Base-by-base conservation (phyloP, 2,797 vertebrate species). In the Microcaecilia unicolor region DNA sequence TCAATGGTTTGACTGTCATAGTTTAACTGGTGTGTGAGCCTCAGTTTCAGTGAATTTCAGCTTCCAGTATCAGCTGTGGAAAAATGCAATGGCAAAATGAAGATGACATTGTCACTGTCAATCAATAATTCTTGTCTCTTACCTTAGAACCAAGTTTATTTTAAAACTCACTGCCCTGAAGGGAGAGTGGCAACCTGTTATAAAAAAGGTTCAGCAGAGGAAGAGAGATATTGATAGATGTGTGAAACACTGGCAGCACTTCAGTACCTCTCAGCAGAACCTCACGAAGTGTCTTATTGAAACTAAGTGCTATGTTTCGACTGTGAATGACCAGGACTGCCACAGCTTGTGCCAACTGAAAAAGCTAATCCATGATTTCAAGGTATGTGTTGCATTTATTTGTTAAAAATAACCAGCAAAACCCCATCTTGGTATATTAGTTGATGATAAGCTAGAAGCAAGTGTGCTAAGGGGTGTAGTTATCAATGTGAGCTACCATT, bases 181-280 rank as follows among this genome's bases (percentile, higher is more conserved):
- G 12, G 85, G 88, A 50, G 84, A 77, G 51, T 98, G 93, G 93
- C 86, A 87, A 58, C 81, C 70, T 0, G 80, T 84, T 0, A 67
- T 81, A 34, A 70, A 44, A 42, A 56, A 76, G 18, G 55, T 78
- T 7, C 71, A 76, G 42, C 87, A 87, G 60, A 81, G 83, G 49
- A 84, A 82, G 55, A 56, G 58, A 2, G 70, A 85, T 24, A 72
- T 91, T 0, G 71, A 82, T 9, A 74, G 63, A 9, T 71, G 86
- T 4, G 61, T 90, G 44, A 78, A 66, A 40, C 80, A 76, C 44
- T 94, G 91, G 90, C 84, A 75, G 25, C 60, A 71, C 26, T 93
- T 92, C 64, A 64, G 17, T 27, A 52, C 62, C 37, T 81, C 82
- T 5, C 51, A 78, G 41, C 64, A 38, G 48, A 86, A 83, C 58